Base-by-base conservation (phyloP, 2,888 invertebrate species). In the Listrodromus nycthemerus region DNA sequence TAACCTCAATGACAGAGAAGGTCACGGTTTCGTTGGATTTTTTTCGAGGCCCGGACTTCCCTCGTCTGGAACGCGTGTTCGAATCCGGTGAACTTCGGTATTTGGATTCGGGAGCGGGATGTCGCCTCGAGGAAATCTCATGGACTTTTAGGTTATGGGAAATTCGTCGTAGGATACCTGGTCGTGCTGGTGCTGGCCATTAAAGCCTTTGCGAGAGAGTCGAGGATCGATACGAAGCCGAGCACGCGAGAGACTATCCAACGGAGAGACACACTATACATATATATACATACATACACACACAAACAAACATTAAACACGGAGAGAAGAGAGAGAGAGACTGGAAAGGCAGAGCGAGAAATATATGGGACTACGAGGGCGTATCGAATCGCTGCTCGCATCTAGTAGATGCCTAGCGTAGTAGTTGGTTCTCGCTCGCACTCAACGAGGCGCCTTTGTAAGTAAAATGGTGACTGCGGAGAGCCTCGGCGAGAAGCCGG, bases 191-290 rank as follows among this genome's bases (percentile, higher is more conserved):
- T 80, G 65, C 83, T 81, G 84, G 80, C 84, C 81, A 84, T 84
- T 84, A 84, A 78, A 84, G 74, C 84, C 77, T 80, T 84, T 84
- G 84, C 73, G 52, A 63, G 77, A 58, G 79, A 82, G 81, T 82
- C 84, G 79, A 80, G 84, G 85, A 82, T 83, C 84, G 86, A 82
- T 84, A 84, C 84, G 79, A 78, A 84, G 69, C 63, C 84, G 70
- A 84, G 84, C 84, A 73, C 79, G 70, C 84, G 81, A 74, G 77
- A 84, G 83, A 80, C 77, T 74, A 83, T 83, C 83, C 83, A 74
- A 61, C 63, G 58, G 75, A 70, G 75, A 50, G 75, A 82, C 86
- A 86, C 85, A 82, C 84, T 13, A 41, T 41, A 41, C 13, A 41
- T 41, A 85, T 82, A 81, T 80, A 76, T 37, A 37, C n/a, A 50